A percentile compares a stretch with the other conserved stretches of the same genome.
These are phyloP conservation scores for Melanostoma mellinum DNA, from an alignment of 2,888 invertebrate genomes.

Conservation along the genomic window DNA sequence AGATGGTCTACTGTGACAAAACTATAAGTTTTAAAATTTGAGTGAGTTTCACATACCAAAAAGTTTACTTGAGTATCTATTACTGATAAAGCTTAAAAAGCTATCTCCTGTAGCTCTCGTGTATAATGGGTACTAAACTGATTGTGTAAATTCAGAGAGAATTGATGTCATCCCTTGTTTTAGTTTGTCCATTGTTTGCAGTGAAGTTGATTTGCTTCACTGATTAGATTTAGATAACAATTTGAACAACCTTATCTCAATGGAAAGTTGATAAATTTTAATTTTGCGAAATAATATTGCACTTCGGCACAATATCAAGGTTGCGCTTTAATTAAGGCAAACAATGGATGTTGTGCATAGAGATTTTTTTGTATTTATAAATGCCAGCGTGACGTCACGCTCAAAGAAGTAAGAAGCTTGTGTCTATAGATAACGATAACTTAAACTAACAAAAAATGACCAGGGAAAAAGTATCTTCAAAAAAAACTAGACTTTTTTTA, in stretches of 20 bases:
- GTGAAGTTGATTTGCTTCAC: constrained; percentile 21
- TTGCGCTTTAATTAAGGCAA: neutral
- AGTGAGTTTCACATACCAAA: constrained; percentile 9
- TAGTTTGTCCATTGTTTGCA: constrained; percentile 52
- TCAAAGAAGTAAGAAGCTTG: no score
- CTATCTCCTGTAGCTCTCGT: neutral
- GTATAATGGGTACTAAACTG: neutral
- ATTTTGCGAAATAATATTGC: neutral
- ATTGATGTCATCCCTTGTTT: constrained; percentile 64
- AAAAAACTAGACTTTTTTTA: no score
- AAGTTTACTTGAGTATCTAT: neutral
- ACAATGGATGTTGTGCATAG: no score
- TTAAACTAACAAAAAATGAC: no score
- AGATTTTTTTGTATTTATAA: no score
- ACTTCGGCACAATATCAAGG: neutral
- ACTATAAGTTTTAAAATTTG: constrained; percentile 28
- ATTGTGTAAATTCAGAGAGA: neutral
- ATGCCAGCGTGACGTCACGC: no score
- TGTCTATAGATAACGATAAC: no score
- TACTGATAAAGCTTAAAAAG: constrained; percentile 32
- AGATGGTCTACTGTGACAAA: constrained; percentile 33
- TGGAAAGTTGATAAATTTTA: neutral
- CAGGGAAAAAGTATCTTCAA: no score
- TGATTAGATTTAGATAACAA: constrained; percentile 6
- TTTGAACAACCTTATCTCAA: neutral